Base-by-base conservation (phyloP, 2,888 invertebrate species). In the Acrobeloides nanus region DNA sequence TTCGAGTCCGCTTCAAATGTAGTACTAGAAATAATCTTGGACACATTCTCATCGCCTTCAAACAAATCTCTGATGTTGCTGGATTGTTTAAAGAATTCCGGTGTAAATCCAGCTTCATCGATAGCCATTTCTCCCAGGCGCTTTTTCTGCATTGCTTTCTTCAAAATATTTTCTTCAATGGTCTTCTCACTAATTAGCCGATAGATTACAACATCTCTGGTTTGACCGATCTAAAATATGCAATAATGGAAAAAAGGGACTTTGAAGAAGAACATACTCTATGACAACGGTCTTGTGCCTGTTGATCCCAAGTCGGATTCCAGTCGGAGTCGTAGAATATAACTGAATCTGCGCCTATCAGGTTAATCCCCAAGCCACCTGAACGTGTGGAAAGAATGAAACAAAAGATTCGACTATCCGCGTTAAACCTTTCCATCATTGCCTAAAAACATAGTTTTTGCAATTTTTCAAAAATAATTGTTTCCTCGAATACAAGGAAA, bases 321-420 rank as follows among this genome's bases (percentile, higher is more conserved):
- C 70, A 71, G 37, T 71, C 71, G 55, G 90, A 92, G 80, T 99
- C 97, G 77, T 97, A 99, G 80, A 99, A 97, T 75, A 99, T 86
- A 62, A 99, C 95, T 66, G 90, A 89, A 79, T 99, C 97, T 35
- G 97, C 97, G 59, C 95, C 97, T 26, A 93, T 95, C 62, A 97
- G 81, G 81, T 99, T 97, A 39, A 97, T 87, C 46, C 97, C 95
- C 95, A 97, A 85, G 69, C 95, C 95, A 68, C 95, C 95, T 45
- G 90, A 89, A 50, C 97, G 83, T 40, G 97, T 97, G 3, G 95
- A 95, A 62, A 99, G 79, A 73, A 99, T 93, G 78, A 99, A 95
- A 69, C 85, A 87, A 79, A 99, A 99, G 66, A 97, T 87, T 62
- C 90, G 81, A 66, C 83, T 81, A 77, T 97, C 95, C 12, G 84